These are phyloP conservation scores for Phymastichus coffea DNA, from an alignment of 1,140 invertebrate species.

Conservation along the genomic window DNA sequence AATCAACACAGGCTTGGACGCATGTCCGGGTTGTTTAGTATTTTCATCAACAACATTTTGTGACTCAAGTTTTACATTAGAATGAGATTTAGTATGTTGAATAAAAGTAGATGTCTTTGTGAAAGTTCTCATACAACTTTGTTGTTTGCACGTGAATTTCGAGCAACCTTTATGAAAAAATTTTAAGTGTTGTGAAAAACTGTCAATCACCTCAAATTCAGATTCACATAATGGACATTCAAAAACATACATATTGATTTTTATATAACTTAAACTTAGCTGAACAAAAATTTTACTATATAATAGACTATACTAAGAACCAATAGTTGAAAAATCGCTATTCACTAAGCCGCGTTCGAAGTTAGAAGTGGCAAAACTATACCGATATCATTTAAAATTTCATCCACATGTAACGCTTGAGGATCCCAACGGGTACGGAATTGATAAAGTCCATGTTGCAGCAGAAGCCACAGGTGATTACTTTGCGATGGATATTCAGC, in stretches of 20 bases:
- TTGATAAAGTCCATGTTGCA: conserved; percentile 30
- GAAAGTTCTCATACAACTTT: too few relatives aligned
- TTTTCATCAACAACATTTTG: too few relatives aligned
- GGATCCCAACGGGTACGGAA: conserved; percentile 30
- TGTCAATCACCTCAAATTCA: too few relatives aligned
- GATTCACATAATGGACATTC: conserved; percentile 29
- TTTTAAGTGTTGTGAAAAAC: conserved; percentile 27
- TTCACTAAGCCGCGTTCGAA: too few relatives aligned
- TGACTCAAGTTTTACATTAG: conserved; percentile 1
- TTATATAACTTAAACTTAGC: too few relatives aligned
- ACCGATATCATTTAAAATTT: conserved; percentile 19
- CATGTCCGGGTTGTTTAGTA: too few relatives aligned
- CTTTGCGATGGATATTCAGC: conserved; percentile 25
- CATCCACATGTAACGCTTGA: conserved; percentile 17
- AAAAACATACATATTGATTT: conserved; percentile 4
- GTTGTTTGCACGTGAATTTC: conserved; percentile 23
- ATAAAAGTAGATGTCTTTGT: conserved; percentile 28
- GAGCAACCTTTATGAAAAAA: conserved; percentile 23
- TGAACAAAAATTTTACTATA: conserved; percentile 3
- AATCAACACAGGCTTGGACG: too few relatives aligned
- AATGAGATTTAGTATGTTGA: conserved; percentile 22
- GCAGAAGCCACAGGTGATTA: conserved; percentile 32
- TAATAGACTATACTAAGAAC: background rate
- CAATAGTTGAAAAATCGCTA: too few relatives aligned
- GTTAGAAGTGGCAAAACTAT: background rate